These are phyloP conservation scores for Chascanopsetta lugubris DNA, from an alignment of 2,113 vertebrate genomes.

Conservation along the genomic window DNA sequence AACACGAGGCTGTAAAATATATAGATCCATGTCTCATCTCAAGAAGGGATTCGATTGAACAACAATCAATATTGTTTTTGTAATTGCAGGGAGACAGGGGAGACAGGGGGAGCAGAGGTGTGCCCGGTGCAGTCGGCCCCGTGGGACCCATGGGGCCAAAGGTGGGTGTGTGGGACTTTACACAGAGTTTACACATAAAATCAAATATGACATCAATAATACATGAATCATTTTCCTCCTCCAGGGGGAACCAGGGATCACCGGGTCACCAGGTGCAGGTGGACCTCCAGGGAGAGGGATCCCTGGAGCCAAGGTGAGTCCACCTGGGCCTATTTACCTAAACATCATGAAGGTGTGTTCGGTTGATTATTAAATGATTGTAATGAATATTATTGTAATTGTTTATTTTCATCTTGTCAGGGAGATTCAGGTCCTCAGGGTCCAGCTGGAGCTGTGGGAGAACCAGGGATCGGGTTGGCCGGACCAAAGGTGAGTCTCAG, in stretches of 20 bases:
- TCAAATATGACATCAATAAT: too few species aligned
- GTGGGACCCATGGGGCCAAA: conserved; percentile 74
- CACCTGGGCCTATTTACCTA: too few species aligned
- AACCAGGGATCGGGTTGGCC: conserved; percentile 71
- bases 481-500: conserved; percentile 84
- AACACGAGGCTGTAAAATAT: too few species aligned
- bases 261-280: conserved; percentile 63
- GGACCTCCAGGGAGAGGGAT: conserved; percentile 72
- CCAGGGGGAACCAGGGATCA: conserved; percentile 75
- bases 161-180: conserved; percentile 37
- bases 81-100: conserved; percentile 78
- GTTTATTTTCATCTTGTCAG: too few species aligned
- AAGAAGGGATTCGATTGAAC: too few species aligned
- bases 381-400: too few species aligned
- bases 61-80: not conserved
- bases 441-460: conserved; percentile 78
- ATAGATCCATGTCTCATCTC: too few species aligned
- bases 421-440: conserved; percentile 85
- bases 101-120: conserved; percentile 75
- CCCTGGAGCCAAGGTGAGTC: conserved; percentile 73
- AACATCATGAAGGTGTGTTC: not conserved
- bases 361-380: too few species aligned
- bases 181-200: not conserved
- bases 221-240: conserved; percentile 2
- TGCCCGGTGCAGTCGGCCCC: conserved; percentile 65